Percentiles rank a stretch among this genome's conserved stretches.
Evolutionary conservation across 2,113 vertebrate species (phyloP).

Genomic region (Chamaea fasciata): DNA sequence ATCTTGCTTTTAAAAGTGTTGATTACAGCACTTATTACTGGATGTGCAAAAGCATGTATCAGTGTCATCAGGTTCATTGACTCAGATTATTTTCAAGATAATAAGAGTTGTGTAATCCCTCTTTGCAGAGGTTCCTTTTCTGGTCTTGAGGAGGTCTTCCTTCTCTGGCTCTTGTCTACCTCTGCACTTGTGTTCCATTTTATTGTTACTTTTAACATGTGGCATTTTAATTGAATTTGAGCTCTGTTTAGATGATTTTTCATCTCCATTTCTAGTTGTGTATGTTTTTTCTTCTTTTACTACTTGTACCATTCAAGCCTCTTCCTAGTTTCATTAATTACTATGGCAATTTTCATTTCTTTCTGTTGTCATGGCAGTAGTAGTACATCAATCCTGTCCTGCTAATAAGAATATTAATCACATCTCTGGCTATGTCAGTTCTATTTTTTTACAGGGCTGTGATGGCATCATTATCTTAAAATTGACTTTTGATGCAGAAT

Average conservation of each 20-base stretch:
- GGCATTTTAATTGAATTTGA: background rate
- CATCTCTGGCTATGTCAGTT: background rate
- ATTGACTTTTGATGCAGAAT: background rate
- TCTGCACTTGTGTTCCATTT: background rate
- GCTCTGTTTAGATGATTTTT: background rate
- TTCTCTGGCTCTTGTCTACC: background rate
- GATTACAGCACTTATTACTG: background rate
- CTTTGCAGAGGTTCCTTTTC: background rate
- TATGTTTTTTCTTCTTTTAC: background rate
- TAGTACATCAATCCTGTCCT: background rate
- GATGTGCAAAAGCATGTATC: background rate
- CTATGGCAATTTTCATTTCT: background rate
- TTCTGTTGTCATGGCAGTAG: background rate
- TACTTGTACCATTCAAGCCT: background rate
- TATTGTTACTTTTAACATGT: accelerated
- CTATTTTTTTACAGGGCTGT: background rate
- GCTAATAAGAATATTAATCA: background rate
- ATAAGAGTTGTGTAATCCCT: background rate
- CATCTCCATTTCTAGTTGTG: background rate
- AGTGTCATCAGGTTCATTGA: background rate
- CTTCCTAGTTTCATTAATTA: background rate
- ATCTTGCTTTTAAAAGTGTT: background rate
- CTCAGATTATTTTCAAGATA: background rate
- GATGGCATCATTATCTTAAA: background rate
- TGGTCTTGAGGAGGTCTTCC: background rate